Percentiles rank a stretch among this genome's conserved stretches.
Conservation (phyloP, 2,797 vertebrate species). For the Paguma larvata region DNA sequence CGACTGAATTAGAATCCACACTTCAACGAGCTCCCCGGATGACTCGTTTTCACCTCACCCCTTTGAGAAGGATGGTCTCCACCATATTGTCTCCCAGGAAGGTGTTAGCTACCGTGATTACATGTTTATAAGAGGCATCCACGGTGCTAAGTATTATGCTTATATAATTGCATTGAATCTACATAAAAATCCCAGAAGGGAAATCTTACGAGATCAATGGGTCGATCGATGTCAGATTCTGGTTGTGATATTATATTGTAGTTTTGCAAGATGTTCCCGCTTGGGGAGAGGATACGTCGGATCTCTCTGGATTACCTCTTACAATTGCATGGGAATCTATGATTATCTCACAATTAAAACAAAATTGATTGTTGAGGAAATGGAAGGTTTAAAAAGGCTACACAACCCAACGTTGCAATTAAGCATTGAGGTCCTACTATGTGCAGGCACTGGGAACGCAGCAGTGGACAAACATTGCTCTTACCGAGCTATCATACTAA, state of each 20-base stretch:
- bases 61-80: neutral
- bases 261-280: neutral
- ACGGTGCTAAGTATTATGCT: neutral
- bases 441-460: neutral
- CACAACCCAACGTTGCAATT: neutral
- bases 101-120: neutral
- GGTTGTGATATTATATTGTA: neutral
- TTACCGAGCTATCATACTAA: neutral
- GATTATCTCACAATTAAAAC: conserved; percentile 6
- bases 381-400: neutral
- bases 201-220: neutral
- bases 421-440: neutral
- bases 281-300: neutral
- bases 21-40: neutral
- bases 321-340: neutral
- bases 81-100: neutral
- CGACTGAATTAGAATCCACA: neutral
- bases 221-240: neutral
- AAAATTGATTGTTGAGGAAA: neutral
- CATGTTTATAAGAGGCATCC: neutral
- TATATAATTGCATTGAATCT: neutral
- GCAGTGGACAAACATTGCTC: neutral
- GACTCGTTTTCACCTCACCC: neutral
- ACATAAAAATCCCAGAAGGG: neutral
- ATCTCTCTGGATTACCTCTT: neutral